Evolutionary conservation across 2,797 vertebrate genomes (phyloP).

Genomic region (Cuculus canorus): DNA sequence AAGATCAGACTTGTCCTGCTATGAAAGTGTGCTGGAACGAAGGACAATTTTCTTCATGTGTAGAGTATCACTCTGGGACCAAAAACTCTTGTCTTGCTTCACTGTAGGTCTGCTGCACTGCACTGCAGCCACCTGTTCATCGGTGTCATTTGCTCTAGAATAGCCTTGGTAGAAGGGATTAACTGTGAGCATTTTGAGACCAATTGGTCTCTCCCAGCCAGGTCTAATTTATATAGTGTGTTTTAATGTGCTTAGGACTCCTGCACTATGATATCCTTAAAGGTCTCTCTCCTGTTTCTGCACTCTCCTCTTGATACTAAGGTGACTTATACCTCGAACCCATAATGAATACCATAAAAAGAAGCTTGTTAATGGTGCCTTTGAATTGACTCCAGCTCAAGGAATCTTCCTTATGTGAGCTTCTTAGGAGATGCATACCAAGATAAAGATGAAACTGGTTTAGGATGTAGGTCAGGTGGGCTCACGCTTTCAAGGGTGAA

Average conservation of each 20-base stretch:
- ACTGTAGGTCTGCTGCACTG: background rate
- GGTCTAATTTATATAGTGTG: background rate
- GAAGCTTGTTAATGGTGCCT: background rate
- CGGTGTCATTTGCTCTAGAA: background rate
- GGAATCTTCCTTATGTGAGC: background rate
- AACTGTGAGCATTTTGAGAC: background rate
- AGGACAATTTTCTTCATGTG: background rate
- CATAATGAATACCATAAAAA: background rate
- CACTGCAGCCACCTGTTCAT: background rate
- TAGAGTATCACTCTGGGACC: background rate
- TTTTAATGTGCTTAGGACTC: background rate
- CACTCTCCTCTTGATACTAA: background rate
- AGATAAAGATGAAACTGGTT: background rate
- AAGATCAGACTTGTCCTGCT: background rate
- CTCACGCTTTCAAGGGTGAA: background rate
- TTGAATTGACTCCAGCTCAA: background rate
- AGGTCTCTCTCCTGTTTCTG: background rate
- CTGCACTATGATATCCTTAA: background rate
- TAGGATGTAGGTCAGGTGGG: background rate
- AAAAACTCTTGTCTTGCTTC: background rate
- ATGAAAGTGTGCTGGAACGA: background rate
- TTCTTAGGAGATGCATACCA: background rate
- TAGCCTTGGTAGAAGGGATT: background rate
- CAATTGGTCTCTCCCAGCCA: background rate
- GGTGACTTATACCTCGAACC: background rate